Evolutionary conservation across 1,140 invertebrate genomes (phyloP).

Genomic region (Drosophila varians): DNA sequence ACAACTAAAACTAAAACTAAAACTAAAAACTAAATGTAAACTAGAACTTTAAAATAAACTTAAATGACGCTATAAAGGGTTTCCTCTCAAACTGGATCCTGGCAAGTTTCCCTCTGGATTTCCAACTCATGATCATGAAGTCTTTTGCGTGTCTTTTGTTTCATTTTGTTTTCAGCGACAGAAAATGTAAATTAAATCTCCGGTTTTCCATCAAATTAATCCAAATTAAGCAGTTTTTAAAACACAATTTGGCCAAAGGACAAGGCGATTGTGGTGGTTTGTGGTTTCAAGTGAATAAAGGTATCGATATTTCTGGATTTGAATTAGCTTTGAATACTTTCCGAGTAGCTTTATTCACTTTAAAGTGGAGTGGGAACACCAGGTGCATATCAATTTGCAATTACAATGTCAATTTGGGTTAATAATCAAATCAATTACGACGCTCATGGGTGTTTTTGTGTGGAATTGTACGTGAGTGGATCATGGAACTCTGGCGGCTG

Average conservation of each 20-base stretch:
- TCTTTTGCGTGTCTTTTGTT: too few species aligned
- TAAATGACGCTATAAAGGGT: neutral
- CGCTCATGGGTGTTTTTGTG: slow-evolving; percentile 16
- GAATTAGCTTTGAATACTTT: too few species aligned
- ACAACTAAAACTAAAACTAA: slow-evolving; percentile 41
- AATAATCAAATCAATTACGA: slow-evolving; percentile 36
- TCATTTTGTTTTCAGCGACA: slow-evolving; percentile 9
- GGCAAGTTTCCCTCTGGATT: slow-evolving; percentile 12
- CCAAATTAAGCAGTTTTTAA: slow-evolving; percentile 26
- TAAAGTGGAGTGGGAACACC: slow-evolving; percentile 9
- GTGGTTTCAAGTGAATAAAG: neutral
- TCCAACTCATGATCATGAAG: slow-evolving; percentile 6
- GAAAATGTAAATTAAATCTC: slow-evolving; percentile 3
- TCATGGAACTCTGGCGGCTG: neutral
- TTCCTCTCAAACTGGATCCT: slow-evolving; percentile 19
- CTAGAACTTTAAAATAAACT: slow-evolving; percentile 17
- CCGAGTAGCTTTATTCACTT: neutral
- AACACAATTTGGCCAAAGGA: slow-evolving; percentile 35
- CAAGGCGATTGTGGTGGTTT: neutral
- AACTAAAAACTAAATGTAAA: slow-evolving; percentile 26
- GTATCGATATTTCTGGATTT: neutral
- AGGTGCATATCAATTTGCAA: slow-evolving; percentile 30
- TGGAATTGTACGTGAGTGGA: neutral
- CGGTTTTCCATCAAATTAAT: slow-evolving; percentile 15
- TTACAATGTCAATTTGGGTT: slow-evolving; percentile 20